A percentile compares a stretch with the other conserved stretches of the same genome.
Evolutionary conservation across 1,140 invertebrate species (phyloP).

Genomic region (Leptinotarsa defecta): DNA sequence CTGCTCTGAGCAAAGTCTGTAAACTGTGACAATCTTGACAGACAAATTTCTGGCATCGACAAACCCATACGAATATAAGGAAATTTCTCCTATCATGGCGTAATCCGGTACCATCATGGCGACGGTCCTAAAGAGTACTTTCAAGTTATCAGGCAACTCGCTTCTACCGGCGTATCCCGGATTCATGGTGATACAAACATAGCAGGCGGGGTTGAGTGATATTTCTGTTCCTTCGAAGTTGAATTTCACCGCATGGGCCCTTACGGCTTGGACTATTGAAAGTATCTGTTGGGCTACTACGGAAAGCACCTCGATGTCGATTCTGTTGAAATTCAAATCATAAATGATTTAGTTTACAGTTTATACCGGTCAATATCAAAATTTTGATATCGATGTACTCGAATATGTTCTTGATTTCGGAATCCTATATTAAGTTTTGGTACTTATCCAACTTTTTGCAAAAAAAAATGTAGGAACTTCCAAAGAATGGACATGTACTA

Average conservation of each 20-base stretch:
- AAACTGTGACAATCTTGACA: conserved; percentile 88
- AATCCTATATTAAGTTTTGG: no score
- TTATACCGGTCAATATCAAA: no score
- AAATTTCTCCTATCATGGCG: conserved; percentile 89
- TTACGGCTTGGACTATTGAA: conserved; percentile 79
- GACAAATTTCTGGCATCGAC: conserved; percentile 77
- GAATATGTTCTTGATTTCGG: no score
- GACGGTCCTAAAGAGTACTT: conserved; percentile 84
- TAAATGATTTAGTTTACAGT: no score
- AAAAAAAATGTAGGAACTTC: no score
- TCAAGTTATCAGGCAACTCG: conserved; percentile 88
- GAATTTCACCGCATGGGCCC: conserved; percentile 71
- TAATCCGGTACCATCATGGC: conserved; percentile 97
- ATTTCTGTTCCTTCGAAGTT: conserved; percentile 86
- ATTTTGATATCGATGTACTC: no score
- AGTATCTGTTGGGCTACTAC: conserved; percentile 85
- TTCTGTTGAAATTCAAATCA: conserved; percentile 57
- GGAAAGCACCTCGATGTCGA: conserved; percentile 85
- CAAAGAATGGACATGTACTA: no score
- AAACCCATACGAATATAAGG: conserved; percentile 88
- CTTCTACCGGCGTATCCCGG: conserved; percentile 87
- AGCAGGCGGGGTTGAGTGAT: conserved; percentile 77
- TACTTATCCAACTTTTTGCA: no score
- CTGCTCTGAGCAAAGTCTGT: conserved; percentile 87
- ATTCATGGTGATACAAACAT: conserved; percentile 94